Conservation (phyloP, 2,888 invertebrate genomes). For the Hetaerina titia region DNA sequence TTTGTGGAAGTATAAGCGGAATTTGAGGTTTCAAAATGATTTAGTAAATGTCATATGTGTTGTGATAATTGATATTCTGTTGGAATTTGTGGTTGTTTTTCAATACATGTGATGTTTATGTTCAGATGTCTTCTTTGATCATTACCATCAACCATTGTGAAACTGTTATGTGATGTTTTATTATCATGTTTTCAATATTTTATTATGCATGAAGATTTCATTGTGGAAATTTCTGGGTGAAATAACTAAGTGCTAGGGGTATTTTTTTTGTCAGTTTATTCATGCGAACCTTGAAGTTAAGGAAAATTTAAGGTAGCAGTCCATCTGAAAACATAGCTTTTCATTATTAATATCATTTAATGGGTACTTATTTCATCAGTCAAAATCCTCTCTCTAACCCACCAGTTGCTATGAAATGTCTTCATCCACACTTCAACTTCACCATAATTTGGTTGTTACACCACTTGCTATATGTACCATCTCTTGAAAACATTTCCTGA, state of each 20-base stretch:
- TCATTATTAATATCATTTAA: neutral
- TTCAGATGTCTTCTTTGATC: neutral
- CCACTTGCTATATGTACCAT: neutral
- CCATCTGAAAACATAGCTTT: neutral
- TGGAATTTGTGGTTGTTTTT: neutral
- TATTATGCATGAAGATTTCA: neutral
- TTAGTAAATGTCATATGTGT: neutral
- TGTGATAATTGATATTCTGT: neutral
- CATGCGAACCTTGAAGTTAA: neutral
- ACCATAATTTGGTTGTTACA: neutral
- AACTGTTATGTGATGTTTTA: neutral
- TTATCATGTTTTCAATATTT: conserved; percentile 3
- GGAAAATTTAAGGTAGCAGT: neutral
- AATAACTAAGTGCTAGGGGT: neutral
- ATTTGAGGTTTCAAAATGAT: neutral
- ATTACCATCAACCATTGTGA: neutral
- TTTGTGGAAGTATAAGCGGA: neutral
- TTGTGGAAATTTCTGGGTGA: neutral
- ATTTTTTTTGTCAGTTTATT: neutral
- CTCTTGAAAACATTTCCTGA: neutral
- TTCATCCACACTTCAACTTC: neutral
- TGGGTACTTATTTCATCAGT: neutral
- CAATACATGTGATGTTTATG: neutral
- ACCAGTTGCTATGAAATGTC: neutral
- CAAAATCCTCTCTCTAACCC: neutral